phyloP scores from a whole-genome alignment of 2,113 vertebrate genomes.

The Gasterosteus aculeatus region DNA sequence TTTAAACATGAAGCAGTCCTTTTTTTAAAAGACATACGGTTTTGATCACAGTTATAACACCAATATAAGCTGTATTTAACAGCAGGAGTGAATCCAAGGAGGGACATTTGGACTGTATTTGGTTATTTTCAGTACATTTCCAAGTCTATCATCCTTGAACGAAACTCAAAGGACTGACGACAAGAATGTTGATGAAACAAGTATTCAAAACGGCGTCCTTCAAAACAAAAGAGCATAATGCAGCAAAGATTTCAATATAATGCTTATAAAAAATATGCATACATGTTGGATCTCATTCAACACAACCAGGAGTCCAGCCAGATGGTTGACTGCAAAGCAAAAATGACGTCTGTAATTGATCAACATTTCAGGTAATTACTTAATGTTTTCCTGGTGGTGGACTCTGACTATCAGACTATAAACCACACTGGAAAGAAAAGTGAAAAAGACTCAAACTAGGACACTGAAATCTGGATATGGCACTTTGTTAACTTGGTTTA shows the following conservation, averaged over 20 bases:
- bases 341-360: conserved; percentile 1
- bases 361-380: conserved; percentile 13
- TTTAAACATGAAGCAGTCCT: not conserved
- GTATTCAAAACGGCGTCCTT: conserved; percentile 27
- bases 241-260: not conserved
- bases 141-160: conserved; percentile 22
- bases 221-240: not conserved
- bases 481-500: not conserved
- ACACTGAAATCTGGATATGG: not conserved
- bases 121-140: not conserved
- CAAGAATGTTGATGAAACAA: conserved; percentile 17
- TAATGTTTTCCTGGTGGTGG: conserved; percentile 11
- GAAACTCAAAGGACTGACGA: conserved; percentile 39
- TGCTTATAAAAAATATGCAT: conserved; percentile 8
- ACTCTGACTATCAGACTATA: not conserved
- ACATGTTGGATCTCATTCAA: conserved; percentile 19
- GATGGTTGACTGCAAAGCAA: conserved; percentile 2
- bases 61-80: not conserved
- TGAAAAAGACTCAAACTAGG: not conserved
- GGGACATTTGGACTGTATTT: conserved; percentile 15
- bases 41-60: not conserved
- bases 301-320: not conserved
- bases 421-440: not conserved
- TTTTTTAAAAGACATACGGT: not conserved
- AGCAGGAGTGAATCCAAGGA: not conserved